These are phyloP conservation scores for Pseudomugil gertrudae DNA, from an alignment of 2,797 vertebrate genomes.

Conservation along the genomic window DNA sequence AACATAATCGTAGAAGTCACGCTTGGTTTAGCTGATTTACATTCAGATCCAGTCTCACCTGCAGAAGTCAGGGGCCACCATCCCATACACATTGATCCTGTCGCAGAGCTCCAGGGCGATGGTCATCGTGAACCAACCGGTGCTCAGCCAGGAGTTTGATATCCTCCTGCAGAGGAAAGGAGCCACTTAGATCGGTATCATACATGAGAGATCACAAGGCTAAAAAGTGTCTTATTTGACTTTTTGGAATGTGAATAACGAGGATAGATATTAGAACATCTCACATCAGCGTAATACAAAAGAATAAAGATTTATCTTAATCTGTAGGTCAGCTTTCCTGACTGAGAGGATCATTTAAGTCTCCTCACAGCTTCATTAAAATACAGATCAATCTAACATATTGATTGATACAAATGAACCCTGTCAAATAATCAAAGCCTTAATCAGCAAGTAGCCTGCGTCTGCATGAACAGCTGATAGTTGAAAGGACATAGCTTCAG, in stretches of 20 bases:
- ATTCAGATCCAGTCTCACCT: conserved; percentile 83
- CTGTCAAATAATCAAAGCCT: conserved; percentile 70
- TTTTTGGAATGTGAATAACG: conserved; percentile 40
- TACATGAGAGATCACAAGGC: conserved; percentile 52
- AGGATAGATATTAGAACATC: conserved; percentile 46
- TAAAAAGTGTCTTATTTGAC: conserved; percentile 28
- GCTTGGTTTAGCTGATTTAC: conserved; percentile 20
- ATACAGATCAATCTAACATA: conserved; percentile 61
- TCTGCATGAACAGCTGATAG: conserved; percentile 20
- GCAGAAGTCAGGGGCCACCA: conserved; percentile 99
- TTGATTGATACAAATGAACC: conserved; percentile 60
- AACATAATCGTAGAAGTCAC: not conserved
- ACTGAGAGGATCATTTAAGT: conserved; percentile 53
- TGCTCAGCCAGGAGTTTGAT: conserved; percentile 98
- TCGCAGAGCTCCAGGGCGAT: conserved; percentile 97
- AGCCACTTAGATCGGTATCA: conserved; percentile 40
- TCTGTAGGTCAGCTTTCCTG: conserved; percentile 49
- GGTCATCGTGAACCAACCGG: conserved; percentile 99
- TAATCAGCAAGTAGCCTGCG: conserved; percentile 53
- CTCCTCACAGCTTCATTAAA: conserved; percentile 64
- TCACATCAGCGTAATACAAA: conserved; percentile 30
- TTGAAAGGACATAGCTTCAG: conserved; percentile 25
- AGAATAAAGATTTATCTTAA: conserved; percentile 60
- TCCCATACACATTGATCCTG: conserved; percentile 95
- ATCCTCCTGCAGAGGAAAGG: conserved; percentile 84